Evolutionary conservation across 2,888 invertebrate species (phyloP), one percentile per base, ranked within the genome.

Genomic region (Ctenicera cuprea): DNA sequence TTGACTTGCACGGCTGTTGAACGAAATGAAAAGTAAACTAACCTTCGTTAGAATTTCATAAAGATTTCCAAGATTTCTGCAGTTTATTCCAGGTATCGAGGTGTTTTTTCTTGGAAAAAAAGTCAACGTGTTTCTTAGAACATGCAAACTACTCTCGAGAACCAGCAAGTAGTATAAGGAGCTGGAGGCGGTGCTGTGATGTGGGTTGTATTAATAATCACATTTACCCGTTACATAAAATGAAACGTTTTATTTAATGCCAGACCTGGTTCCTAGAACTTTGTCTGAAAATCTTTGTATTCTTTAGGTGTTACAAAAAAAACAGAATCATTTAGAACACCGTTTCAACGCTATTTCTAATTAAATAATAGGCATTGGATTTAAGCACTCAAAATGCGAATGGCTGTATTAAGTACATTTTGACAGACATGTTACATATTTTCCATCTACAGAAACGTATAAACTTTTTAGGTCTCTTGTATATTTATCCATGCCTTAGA

Each of bases 171-270:
- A 12, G 54, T 26, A 38, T 38, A 59, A 59, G 59, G 59, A 62
- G 62, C 43, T 45, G 62, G 18, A 62, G 62, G 62, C 62, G 62
- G 43, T 59, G 26, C 43, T 38, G 26, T 26, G 62, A 26, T 45
- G 62, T 45, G 45, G 62, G 41, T 62, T 41, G 43, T 62, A 62
- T 62, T 62, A 43, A 62, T 62, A 62, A 62, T 62, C 62, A 45
- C 62, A 16, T 62, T 45, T 45, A 45, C 43, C 62, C 62, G 62
- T 62, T 41, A 62, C 62, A 30, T 62, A 20, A 43, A 62, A 62
- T 45, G 26, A 30, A 62, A 62, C 30, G 62, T 30, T 45, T 45
- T 26, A 45, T 22, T 62, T 62, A 62, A 62, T 45, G 30, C 45
- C 62, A 41, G 41, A 62, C 62, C 62, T 14, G 45, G 18, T 59